Evolutionary conservation across 2,113 vertebrate genomes (phyloP), one percentile per base, ranked within the genome.

Genomic region (Glareola pratincola): DNA sequence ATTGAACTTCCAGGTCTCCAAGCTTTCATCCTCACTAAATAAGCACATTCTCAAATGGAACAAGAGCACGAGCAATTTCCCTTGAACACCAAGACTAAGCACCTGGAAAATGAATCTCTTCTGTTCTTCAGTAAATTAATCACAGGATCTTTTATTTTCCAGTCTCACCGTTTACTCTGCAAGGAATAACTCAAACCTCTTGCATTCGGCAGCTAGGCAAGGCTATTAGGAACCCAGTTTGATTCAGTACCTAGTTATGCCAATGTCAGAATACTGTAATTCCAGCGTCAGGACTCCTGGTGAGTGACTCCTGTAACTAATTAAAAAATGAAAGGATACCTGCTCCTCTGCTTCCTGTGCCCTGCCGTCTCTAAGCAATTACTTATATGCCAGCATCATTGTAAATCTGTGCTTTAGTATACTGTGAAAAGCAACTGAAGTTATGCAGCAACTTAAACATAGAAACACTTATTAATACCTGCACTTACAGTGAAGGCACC

Each of bases 51-150:
- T 96, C 66, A 81, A 85, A 92, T n/a, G 50, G 48, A 93, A 83
- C 63, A 79, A 77, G 78, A 88, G 47, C 72, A 82, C 5, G 37
- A 96, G 67, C 88, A 90, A 93, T 94, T 95, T 96, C 79, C 51
- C 72, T 85, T 74, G 60, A 96, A 95, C 88, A 94, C 57, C 3
- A 17, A 96, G 71, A 81, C 86, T 77, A 92, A 94, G 90, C 74
- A 90, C 84, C 80, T 32, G 57, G 76, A 95, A 95, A 96, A 97
- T 85, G 4, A 94, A 92, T 95, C 63, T 88, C 54, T 88, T 91
- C 87, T 94, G 64, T 94, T 96, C 89, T 80, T 89, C 83, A 93
- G 87, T 85, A 96, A 96, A 95, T 97, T 94, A 95, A 95, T 96
- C 90, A 95, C 90, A 84, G 29, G 83, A 85, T 84, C 62, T 92